Evolutionary conservation across 2,888 invertebrate genomes (phyloP).

Genomic region (Ellobium chinense): DNA sequence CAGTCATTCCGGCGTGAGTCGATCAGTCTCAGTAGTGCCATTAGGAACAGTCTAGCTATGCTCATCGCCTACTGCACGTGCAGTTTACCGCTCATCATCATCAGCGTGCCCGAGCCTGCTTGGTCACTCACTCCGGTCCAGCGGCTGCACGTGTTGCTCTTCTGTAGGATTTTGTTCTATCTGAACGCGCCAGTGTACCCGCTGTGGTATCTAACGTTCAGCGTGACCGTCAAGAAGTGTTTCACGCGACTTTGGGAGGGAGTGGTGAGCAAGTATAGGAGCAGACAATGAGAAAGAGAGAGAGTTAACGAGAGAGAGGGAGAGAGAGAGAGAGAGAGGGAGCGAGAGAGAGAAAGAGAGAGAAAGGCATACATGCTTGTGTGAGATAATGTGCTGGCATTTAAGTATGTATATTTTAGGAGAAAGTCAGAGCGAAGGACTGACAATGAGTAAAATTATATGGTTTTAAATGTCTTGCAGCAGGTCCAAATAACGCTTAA

Average conservation of each 20-base stretch:
- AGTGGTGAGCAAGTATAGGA: slow-evolving; percentile 31
- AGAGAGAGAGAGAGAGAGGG: too few relatives aligned
- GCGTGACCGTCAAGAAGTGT: slow-evolving; percentile 71
- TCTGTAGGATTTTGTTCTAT: slow-evolving; percentile 67
- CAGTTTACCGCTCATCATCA: slow-evolving; percentile 69
- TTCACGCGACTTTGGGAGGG: slow-evolving; percentile 62
- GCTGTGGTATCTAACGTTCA: slow-evolving; percentile 74
- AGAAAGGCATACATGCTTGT: too few relatives aligned
- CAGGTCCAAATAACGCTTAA: too few relatives aligned
- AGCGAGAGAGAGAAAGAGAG: too few relatives aligned
- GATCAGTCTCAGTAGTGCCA: slow-evolving; percentile 68
- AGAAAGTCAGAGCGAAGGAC: too few relatives aligned
- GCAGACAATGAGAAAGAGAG: neutral
- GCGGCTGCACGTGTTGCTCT: slow-evolving; percentile 60
- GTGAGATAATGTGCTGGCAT: too few relatives aligned
- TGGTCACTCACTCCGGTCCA: slow-evolving; percentile 50
- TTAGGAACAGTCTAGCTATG: slow-evolving; percentile 75
- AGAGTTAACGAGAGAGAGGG: too few relatives aligned
- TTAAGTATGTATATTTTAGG: too few relatives aligned
- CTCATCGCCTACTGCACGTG: slow-evolving; percentile 66
- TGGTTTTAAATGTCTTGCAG: too few relatives aligned
- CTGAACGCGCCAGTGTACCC: slow-evolving; percentile 73
- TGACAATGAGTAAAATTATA: too few relatives aligned
- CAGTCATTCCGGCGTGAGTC: slow-evolving; percentile 67
- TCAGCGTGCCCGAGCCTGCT: slow-evolving; percentile 62